Evolutionary conservation across 2,888 invertebrate genomes (phyloP), one percentile per base, ranked within the genome.

Genomic region (Vandiemenella viatica): DNA sequence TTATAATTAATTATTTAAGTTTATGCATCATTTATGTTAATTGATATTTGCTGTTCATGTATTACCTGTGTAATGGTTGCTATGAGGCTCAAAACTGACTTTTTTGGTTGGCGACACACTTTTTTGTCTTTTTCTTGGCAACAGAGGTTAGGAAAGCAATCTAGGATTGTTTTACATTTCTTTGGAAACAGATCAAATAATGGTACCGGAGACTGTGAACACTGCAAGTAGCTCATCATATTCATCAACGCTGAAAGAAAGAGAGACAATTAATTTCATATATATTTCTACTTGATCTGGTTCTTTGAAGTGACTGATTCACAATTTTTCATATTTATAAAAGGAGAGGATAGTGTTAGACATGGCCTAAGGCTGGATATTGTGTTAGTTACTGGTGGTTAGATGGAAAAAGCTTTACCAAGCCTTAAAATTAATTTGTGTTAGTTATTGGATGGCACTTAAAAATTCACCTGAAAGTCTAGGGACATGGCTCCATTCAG

Each of bases 101-200:
- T 74, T 61, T 77, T 80, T 23, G 84, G 81, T 6, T 84, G 83
- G 42, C 84, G 71, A 59, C 85, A 85, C 57, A 77, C 74, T 56
- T 78, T 78, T 57, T 75, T 74, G 4, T 80, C 80, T 40, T 76
- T 76, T 65, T 85, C 85, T 56, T 84, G 83, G 54, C 85, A 85
- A 62, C 84, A 85, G 51, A 85, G 68, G 65, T 83, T 83, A 6
- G 85, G 84, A 63, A 84, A 83, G 62, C 85, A 85, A 63, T 84
- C 83, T 4, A 83, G 69, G 13, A 78, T 77, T 5, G 77, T 78
- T 53, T 74, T 74, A 62, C 85, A 85, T 20, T 73, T 66, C 59
- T 79, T 80, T 1, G 83, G 80, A 65, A 83, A 81, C 47, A 79
- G 60, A 65, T 84, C 83, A 51, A 78, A 72, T 54, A 77, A 67